Evolutionary conservation across 2,113 vertebrate species (phyloP).

Genomic region (Potamarius usumacintae): DNA sequence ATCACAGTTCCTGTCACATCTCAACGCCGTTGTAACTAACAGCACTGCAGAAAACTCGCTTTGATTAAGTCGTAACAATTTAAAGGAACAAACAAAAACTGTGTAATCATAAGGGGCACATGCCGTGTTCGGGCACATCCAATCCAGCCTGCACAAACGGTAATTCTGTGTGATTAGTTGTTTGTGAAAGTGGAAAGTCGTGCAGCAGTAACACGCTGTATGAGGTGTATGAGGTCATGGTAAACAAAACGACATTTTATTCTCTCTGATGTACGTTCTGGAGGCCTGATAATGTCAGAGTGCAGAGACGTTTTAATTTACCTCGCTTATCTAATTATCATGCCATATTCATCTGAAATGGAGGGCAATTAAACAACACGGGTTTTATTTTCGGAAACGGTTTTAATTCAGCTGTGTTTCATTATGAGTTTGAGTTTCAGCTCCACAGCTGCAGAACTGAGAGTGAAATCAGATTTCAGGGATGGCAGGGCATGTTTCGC

Average conservation of each 20-base stretch:
- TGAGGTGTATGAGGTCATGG: background rate
- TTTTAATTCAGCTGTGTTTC: background rate
- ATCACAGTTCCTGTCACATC: background rate
- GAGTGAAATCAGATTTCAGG: background rate
- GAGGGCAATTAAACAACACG: background rate
- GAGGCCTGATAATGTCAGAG: background rate
- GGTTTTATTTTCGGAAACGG: background rate
- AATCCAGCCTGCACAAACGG: background rate
- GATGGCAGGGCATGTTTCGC: background rate
- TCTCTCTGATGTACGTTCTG: background rate
- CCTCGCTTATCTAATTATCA: conserved; percentile 2
- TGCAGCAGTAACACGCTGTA: background rate
- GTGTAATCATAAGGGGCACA: background rate
- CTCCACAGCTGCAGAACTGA: too few species aligned
- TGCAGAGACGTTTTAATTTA: background rate
- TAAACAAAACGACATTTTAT: background rate
- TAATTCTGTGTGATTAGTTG: background rate
- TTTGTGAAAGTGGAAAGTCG: background rate
- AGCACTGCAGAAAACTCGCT: background rate
- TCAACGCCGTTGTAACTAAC: background rate
- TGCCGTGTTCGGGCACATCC: background rate
- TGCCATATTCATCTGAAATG: background rate
- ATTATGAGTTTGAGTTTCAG: background rate
- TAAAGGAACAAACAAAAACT: conserved; percentile 27
- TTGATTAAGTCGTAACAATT: background rate